Conservation (phyloP, 2,888 invertebrate species). For the Lithophane socia region DNA sequence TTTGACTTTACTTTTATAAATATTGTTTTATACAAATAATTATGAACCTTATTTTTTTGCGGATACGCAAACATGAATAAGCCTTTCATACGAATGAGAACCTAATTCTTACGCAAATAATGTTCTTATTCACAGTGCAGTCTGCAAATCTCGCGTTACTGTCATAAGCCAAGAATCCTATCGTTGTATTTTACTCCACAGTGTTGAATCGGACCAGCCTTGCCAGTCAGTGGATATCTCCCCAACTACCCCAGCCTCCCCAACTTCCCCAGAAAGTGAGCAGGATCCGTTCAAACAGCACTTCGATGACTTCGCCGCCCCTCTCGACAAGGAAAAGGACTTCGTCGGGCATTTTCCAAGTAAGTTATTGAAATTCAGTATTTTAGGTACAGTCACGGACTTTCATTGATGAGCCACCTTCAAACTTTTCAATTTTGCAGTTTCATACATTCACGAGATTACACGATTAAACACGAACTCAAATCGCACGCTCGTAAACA, state of each 20-base stretch:
- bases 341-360: constrained; percentile 84
- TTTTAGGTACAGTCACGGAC: background rate
- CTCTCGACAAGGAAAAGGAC: constrained; percentile 76
- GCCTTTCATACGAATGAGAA: background rate
- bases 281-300: constrained; percentile 74
- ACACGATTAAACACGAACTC: no score
- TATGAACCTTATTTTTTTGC: background rate
- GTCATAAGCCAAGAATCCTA: background rate
- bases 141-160: background rate
- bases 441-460: no score
- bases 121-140: background rate
- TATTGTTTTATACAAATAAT: background rate
- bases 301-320: constrained; percentile 66
- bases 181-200: constrained; percentile 2
- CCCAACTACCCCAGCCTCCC: constrained; percentile 31
- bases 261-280: constrained; percentile 66
- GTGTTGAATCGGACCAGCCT: constrained; percentile 45
- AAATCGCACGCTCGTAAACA: no score
- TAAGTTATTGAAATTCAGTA: constrained; percentile 46
- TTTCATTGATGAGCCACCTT: no score
- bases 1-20: background rate
- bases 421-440: no score
- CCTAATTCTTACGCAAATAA: background rate
- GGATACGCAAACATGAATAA: no score
- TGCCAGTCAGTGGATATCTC: constrained; percentile 26